These are phyloP conservation scores for Acheta domesticus DNA, from an alignment of 2,888 invertebrate species.

Conservation along the genomic window DNA sequence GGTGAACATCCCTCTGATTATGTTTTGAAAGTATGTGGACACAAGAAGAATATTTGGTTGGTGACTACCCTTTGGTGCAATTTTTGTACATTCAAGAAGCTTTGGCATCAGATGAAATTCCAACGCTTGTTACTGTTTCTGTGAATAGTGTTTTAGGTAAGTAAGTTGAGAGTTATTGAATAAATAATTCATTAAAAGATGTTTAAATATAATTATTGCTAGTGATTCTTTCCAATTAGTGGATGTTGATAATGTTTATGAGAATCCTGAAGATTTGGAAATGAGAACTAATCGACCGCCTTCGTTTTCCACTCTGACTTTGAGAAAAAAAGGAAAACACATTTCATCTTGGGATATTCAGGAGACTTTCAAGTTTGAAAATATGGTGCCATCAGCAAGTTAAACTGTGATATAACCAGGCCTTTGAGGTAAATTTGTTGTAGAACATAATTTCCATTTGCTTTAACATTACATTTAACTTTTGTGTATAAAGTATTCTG, in stretches of 20 bases:
- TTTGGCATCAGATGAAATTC: constrained; percentile 69
- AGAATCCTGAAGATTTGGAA: constrained; percentile 52
- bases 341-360: constrained; percentile 70
- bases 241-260: constrained; percentile 53
- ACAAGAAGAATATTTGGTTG: constrained; percentile 86
- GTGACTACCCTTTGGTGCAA: constrained; percentile 76
- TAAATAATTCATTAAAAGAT: neutral
- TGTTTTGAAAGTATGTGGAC: constrained; percentile 84
- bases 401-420: constrained; percentile 74
- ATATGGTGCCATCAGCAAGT: constrained; percentile 67
- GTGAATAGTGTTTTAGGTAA: constrained; percentile 67
- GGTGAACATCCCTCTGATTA: constrained; percentile 67
- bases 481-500: neutral
- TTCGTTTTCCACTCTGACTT: constrained; percentile 61
- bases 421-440: constrained; percentile 61
- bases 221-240: constrained; percentile 43
- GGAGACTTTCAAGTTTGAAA: constrained; percentile 63
- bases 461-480: neutral
- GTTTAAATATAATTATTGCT: too few relatives aligned
- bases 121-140: constrained; percentile 73
- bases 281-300: constrained; percentile 53
- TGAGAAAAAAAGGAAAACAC: constrained; percentile 63
- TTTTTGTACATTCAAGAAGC: constrained; percentile 87
- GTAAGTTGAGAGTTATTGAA: constrained; percentile 40
- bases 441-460: too few relatives aligned